Evolutionary conservation across 2,888 invertebrate genomes (phyloP), one percentile per base, ranked within the genome.

Genomic region (Ctenicera cuprea): DNA sequence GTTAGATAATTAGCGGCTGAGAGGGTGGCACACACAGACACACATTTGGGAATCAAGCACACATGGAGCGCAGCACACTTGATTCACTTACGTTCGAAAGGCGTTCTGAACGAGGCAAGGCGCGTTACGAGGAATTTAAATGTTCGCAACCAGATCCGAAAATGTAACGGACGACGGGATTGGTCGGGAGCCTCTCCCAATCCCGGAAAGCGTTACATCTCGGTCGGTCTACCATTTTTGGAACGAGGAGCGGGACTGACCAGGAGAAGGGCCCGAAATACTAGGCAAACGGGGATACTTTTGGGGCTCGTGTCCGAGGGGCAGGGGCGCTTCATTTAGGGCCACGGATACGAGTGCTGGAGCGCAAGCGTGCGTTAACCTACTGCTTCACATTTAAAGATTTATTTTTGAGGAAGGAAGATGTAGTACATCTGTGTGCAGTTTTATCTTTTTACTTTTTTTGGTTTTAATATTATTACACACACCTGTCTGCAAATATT

Each of bases 81-180:
- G 72, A 74, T 74, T 72, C 87, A 96, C 96, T 96, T 95, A 96
- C 96, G 95, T 95, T 95, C 93, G 93, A 94, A 94, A 95, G 96
- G 95, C 95, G 95, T 95, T 96, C 96, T 96, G 96, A 94, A 93
- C 93, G 92, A 92, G 91, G 90, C 91, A 90, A 90, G 90, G 91
- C 90, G 89, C 90, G 88, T 87, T 87, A 87, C 88, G 88, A 90
- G 89, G 90, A 90, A 93, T 94, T 93, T 94, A 94, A 94, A 93
- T 93, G 88, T 89, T 88, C 90, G 94, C 91, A 93, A 94, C 90
- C 91, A 92, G 93, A 94, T 92, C 92, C 93, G 89, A 87, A 86
- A 82, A 85, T 89, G 86, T 87, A 88, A 89, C 87, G 85, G 78
- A 82, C 66, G 38, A 57, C 12, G 18, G 69, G 83, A 90, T 90